Conservation (phyloP, 2,113 vertebrate species). For the Salvelinus alpinus region DNA sequence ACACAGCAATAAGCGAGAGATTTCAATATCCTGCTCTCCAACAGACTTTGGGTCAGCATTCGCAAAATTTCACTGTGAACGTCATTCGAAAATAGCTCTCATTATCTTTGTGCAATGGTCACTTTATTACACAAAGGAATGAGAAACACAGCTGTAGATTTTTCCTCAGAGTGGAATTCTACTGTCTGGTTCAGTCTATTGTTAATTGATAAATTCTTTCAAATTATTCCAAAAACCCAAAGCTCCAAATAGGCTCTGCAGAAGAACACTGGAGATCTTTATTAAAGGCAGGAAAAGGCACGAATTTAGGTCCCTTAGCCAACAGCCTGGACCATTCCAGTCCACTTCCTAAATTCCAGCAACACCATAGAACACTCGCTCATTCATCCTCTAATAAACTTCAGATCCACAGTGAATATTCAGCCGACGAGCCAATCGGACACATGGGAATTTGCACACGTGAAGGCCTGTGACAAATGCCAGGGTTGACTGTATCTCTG, state of each 20-base stretch:
- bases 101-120: background rate
- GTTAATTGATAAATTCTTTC: constrained; percentile 20
- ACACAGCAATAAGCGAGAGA: background rate
- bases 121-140: background rate
- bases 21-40: background rate
- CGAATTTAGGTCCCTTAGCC: background rate
- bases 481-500: constrained; percentile 18
- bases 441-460: constrained; percentile 17
- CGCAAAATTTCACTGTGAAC: background rate
- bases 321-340: background rate
- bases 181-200: constrained; percentile 4
- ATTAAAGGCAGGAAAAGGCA: background rate
- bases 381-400: constrained; percentile 41
- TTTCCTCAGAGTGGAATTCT: background rate
- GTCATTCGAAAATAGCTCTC: background rate
- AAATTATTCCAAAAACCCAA: constrained; percentile 7
- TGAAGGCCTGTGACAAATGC: constrained; percentile 18
- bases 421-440: constrained; percentile 11
- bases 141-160: background rate
- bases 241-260: background rate
- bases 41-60: background rate
- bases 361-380: constrained; percentile 30
- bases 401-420: constrained; percentile 26
- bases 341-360: constrained; percentile 22
- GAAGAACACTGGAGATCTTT: background rate